phyloP scores from a whole-genome alignment of 2,113 vertebrate species.

The Urocolius indicus region DNA sequence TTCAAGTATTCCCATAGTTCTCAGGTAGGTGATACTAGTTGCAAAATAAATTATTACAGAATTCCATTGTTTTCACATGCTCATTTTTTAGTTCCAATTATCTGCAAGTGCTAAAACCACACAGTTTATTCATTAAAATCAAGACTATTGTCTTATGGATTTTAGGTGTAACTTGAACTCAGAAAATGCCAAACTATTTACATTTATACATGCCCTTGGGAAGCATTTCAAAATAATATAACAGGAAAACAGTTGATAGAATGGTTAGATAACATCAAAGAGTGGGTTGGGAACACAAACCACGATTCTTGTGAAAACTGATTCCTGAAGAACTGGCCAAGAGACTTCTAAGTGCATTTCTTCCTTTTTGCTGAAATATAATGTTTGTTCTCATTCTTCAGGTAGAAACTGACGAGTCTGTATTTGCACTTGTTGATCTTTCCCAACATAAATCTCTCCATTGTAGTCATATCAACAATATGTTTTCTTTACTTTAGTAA shows the following conservation, averaged over 20 bases:
- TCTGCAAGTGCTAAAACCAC: not conserved
- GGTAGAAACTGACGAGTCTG: constrained; percentile 16
- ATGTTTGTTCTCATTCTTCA: constrained; percentile 39
- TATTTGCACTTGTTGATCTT: constrained; percentile 70
- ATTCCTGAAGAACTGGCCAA: constrained; percentile 51
- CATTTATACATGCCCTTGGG: constrained; percentile 32
- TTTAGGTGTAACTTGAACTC: constrained; percentile 28
- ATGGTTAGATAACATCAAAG: constrained; percentile 63
- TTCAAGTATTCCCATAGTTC: not conserved
- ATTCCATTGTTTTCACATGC: not conserved
- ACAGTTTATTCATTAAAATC: constrained; percentile 3
- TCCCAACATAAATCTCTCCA: constrained; percentile 64
- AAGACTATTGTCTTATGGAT: constrained; percentile 5
- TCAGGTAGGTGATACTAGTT: not conserved
- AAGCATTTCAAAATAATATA: constrained; percentile 29
- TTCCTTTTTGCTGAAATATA: constrained; percentile 44
- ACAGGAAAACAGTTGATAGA: constrained; percentile 54
- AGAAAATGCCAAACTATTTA: not conserved
- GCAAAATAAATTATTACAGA: not conserved
- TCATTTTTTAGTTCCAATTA: not conserved
- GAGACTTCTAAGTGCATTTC: constrained; percentile 48
- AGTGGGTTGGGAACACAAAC: constrained; percentile 45
- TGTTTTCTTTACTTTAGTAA: constrained; percentile 37
- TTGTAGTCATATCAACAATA: constrained; percentile 38
- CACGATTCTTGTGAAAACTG: constrained; percentile 59